Evolutionary conservation across 2,888 invertebrate species (phyloP).

Genomic region (Meganola albula): DNA sequence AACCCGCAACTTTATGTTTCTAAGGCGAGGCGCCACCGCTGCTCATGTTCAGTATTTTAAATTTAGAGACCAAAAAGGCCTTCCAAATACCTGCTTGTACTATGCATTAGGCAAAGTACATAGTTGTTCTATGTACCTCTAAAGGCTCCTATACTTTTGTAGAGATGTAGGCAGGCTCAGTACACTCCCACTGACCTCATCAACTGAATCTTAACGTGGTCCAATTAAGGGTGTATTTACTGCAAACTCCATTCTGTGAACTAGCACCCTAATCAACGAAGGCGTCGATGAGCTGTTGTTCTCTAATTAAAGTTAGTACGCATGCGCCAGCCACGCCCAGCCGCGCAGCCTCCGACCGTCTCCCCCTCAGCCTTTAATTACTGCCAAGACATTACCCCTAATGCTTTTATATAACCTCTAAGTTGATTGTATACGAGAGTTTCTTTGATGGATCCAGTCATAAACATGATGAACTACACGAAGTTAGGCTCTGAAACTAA

Average conservation of each 20-base stretch:
- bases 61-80: too few species aligned
- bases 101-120: too few species aligned
- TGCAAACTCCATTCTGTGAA: slow-evolving; percentile 27
- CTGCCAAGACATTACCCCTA: slow-evolving; percentile 74
- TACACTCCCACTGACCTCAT: slow-evolving; percentile 2
- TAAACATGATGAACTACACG: too few species aligned
- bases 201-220: slow-evolving; percentile 22
- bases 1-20: too few species aligned
- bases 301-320: slow-evolving; percentile 66
- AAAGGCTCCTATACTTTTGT: too few species aligned
- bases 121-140: too few species aligned
- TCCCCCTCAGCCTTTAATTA: slow-evolving; percentile 58
- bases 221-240: slow-evolving; percentile 35
- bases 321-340: slow-evolving; percentile 73
- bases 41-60: too few species aligned
- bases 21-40: too few species aligned
- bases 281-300: slow-evolving; percentile 70
- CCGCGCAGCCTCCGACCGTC: slow-evolving; percentile 62
- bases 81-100: too few species aligned
- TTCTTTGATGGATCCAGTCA: slow-evolving; percentile 11
- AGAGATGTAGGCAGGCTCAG: too few species aligned
- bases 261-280: slow-evolving; percentile 61
- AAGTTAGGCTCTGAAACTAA: too few species aligned
- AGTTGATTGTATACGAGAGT: slow-evolving; percentile 19
- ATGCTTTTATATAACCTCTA: slow-evolving; percentile 53